These are phyloP conservation scores for Calypte anna DNA, from an alignment of 2,113 vertebrate species.

Conservation along the genomic window DNA sequence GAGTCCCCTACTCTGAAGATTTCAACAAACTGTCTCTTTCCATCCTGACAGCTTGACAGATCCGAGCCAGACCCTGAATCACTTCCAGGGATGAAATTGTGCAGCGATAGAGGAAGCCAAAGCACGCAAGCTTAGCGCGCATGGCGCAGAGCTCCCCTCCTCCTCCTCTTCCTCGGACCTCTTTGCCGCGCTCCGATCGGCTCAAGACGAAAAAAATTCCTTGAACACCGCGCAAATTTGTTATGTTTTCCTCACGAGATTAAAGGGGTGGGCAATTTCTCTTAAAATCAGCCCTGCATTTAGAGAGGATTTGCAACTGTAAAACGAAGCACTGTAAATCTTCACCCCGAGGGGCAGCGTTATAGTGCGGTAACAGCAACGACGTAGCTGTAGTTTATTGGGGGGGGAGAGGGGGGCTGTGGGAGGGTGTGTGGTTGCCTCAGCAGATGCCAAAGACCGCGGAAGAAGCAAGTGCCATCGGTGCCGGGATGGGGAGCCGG, in stretches of 20 bases:
- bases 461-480: background rate
- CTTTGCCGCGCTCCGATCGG: background rate
- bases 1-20: background rate
- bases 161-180: background rate
- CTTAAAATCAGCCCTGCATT: background rate
- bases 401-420: too few species aligned
- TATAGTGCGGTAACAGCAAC: background rate
- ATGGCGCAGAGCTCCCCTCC: background rate
- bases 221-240: background rate
- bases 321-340: background rate
- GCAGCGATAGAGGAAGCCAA: background rate
- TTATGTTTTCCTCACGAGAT: background rate
- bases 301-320: background rate
- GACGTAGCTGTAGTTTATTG: background rate
- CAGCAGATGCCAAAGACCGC: background rate
- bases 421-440: background rate
- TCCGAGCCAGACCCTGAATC: background rate
- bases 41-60: background rate
- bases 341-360: background rate
- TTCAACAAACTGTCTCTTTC: background rate
- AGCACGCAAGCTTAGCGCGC: background rate
- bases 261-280: fast-evolving
- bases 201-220: background rate
- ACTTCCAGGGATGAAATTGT: slow-evolving; percentile 12
- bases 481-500: background rate